phyloP scores from a whole-genome alignment of 2,888 invertebrate species.

The Thymelicus lineola region DNA sequence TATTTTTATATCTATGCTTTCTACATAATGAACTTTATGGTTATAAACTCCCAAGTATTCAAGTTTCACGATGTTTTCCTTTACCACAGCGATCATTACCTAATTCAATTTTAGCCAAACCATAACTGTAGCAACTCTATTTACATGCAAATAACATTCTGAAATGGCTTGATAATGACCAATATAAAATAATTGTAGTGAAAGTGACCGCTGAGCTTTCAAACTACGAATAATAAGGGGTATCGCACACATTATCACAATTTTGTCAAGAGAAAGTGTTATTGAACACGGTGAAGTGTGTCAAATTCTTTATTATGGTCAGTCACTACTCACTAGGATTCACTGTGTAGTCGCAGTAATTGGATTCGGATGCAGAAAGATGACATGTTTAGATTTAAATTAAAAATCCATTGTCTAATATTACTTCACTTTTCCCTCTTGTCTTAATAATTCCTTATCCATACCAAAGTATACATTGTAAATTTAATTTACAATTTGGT shows the following conservation, averaged over 20 bases:
- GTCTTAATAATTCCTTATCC: no score
- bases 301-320: conserved; percentile 41
- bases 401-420: no score
- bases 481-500: no score
- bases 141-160: conserved; percentile 24
- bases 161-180: conserved; percentile 58
- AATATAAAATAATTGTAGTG: conserved; percentile 69
- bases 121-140: not conserved
- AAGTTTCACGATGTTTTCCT: not conserved
- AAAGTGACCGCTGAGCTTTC: conserved; percentile 69
- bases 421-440: no score
- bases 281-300: conserved; percentile 35
- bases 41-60: no score
- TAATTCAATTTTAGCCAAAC: not conserved
- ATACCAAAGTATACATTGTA: no score
- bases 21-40: no score
- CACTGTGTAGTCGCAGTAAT: not conserved
- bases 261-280: conserved; percentile 72
- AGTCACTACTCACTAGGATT: conserved; percentile 41
- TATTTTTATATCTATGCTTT: no score
- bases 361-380: not conserved
- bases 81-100: not conserved
- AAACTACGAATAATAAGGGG: conserved; percentile 70
- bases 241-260: conserved; percentile 74
- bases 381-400: not conserved